A percentile compares a stretch with the other conserved stretches of the same genome.
Evolutionary conservation across 1,140 invertebrate species (phyloP).

Genomic region (Sinonovacula constricta): DNA sequence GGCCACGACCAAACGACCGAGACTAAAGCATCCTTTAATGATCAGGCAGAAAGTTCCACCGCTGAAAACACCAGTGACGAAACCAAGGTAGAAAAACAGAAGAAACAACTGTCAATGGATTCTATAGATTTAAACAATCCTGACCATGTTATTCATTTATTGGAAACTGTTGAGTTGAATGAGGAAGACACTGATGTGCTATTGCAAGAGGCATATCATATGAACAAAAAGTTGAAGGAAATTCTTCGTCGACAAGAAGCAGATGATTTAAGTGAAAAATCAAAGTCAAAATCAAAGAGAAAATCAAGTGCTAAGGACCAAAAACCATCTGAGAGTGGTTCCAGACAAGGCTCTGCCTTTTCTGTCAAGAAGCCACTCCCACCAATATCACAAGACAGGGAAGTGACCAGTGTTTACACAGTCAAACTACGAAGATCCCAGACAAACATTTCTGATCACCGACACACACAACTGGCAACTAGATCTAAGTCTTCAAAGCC

Average conservation of each 20-base stretch:
- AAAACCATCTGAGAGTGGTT: slow-evolving; percentile 2
- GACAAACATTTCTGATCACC: slow-evolving; percentile 15
- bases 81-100: not conserved
- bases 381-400: slow-evolving; percentile 22
- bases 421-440: slow-evolving; percentile 32
- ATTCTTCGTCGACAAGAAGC: slow-evolving; percentile 60
- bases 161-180: slow-evolving; percentile 63
- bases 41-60: not conserved
- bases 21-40: too few species aligned
- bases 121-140: slow-evolving; percentile 57
- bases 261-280: slow-evolving; percentile 13
- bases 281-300: slow-evolving; percentile 15
- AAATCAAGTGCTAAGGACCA: slow-evolving; percentile 9
- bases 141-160: slow-evolving; percentile 58
- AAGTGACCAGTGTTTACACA: slow-evolving; percentile 37
- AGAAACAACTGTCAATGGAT: slow-evolving; percentile 2
- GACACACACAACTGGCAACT: not conserved
- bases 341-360: slow-evolving; percentile 33
- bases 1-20: too few species aligned
- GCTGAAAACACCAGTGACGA: not conserved
- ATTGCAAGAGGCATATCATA: slow-evolving; percentile 65
- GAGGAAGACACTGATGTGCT: slow-evolving; percentile 69
- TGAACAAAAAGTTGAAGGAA: slow-evolving; percentile 67
- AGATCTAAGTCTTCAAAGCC: slow-evolving; percentile 31
- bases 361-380: slow-evolving; percentile 22